These are phyloP conservation scores for Spheniscus mendiculus DNA, from an alignment of 2,113 vertebrate species.

Conservation along the genomic window DNA sequence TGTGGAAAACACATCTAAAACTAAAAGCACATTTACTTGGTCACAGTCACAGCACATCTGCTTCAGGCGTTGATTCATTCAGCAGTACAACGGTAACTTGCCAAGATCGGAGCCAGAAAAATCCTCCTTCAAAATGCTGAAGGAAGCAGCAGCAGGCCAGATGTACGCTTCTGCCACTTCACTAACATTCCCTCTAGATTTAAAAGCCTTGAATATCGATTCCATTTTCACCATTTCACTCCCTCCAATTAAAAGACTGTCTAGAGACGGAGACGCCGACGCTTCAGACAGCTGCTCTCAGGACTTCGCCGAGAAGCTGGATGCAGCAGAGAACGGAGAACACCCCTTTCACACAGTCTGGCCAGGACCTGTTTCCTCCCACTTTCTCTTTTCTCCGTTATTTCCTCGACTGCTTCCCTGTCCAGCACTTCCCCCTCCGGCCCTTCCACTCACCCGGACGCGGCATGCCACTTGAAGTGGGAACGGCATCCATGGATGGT, in stretches of 20 bases:
- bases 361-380: not conserved
- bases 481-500: not conserved
- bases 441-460: not conserved
- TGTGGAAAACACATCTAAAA: not conserved
- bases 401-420: not conserved
- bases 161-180: accelerated
- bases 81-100: accelerated
- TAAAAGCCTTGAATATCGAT: not conserved
- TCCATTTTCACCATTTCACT: not conserved
- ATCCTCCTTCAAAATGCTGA: not conserved
- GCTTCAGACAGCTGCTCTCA: not conserved
- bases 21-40: not conserved
- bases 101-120: accelerated
- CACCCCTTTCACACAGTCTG: not conserved
- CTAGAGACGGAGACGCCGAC: not conserved
- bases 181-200: not conserved
- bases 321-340: accelerated
- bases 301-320: not conserved
- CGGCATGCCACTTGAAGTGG: accelerated
- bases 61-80: not conserved
- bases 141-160: not conserved
- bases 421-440: not conserved
- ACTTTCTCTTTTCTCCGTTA: not conserved
- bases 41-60: not conserved
- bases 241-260: not conserved